Base-by-base conservation (phyloP, 2,113 vertebrate species). In the Lepus americanus region DNA sequence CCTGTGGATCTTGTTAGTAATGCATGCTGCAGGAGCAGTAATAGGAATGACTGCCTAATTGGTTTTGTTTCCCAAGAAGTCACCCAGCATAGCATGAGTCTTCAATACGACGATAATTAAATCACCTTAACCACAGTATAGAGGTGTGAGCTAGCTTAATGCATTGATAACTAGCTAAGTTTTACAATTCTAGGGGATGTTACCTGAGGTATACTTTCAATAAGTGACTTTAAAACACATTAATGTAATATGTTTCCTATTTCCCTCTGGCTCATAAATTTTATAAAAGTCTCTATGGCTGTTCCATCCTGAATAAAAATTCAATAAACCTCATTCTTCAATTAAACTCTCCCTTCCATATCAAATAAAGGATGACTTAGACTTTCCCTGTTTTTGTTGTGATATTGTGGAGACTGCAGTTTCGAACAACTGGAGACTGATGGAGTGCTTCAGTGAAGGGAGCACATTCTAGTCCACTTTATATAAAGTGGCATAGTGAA, bases 51-150 rank as follows among this genome's bases (percentile, higher is more conserved):
- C 27, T 94, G 31, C 85, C 39, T 97, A 97, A 95, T 78, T 92
- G 61, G 70, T 76, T 87, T 96, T 89, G 77, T 92, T 93, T 92
- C 89, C 77, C 29, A 77, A 84, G 82, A 89, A 97, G 61, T 90
- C 36, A 95, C 19, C 33, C 66, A 91, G 67, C 49, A 79, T 92
- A 95, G 59, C 66, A 83, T 84, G 86, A 70, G 86, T 92, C 74
- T 93, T 91, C 93, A 87, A 39, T 80, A 78, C 69, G 85, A 89
- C 89, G 94, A 82, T 97, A 97, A 96, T 97, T 91, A 94, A 96
- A 87, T 96, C 76, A 93, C 80, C 49, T 93, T 19, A 76, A 23
- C 53, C 23, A 73, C 8, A 79, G 78, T 87, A 93, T 13, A 22
- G 6, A 90, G 79, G 31, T 85, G 29, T 76, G 84, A 84, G 36